A percentile compares a stretch with the other conserved stretches of the same genome.
Evolutionary conservation across 2,113 vertebrate genomes (phyloP).

Genomic region (Crotalus horridus): DNA sequence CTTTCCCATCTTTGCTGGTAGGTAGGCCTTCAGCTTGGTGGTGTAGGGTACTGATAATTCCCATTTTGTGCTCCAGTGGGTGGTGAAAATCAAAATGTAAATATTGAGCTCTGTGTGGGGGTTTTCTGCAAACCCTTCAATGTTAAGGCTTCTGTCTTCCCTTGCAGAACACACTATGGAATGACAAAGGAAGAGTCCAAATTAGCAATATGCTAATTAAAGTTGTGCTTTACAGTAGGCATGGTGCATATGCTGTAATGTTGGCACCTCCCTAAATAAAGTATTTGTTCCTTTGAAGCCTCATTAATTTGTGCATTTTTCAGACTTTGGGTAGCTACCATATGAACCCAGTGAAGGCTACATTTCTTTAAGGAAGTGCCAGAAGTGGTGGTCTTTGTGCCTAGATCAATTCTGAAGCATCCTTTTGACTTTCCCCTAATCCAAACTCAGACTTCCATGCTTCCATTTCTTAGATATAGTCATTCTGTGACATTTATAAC

Average conservation of each 20-base stretch:
- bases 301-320: background rate
- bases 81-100: too few species aligned
- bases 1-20: too few species aligned
- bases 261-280: background rate
- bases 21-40: too few species aligned
- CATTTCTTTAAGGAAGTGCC: background rate
- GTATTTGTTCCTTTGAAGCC: background rate
- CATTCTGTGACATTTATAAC: background rate
- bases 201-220: background rate
- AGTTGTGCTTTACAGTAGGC: background rate
- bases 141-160: too few species aligned
- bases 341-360: background rate
- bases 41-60: too few species aligned
- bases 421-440: background rate
- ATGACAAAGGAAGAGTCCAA: background rate
- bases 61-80: too few species aligned
- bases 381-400: background rate
- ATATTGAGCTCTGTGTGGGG: too few species aligned
- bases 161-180: background rate
- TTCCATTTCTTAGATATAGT: background rate
- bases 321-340: background rate
- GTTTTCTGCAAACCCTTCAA: too few species aligned
- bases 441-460: background rate
- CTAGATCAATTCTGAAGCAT: background rate
- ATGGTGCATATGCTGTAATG: background rate